Evolutionary conservation across 1,140 invertebrate genomes (phyloP), one percentile per base, ranked within the genome.

Genomic region (Aphelenchoides avenae): DNA sequence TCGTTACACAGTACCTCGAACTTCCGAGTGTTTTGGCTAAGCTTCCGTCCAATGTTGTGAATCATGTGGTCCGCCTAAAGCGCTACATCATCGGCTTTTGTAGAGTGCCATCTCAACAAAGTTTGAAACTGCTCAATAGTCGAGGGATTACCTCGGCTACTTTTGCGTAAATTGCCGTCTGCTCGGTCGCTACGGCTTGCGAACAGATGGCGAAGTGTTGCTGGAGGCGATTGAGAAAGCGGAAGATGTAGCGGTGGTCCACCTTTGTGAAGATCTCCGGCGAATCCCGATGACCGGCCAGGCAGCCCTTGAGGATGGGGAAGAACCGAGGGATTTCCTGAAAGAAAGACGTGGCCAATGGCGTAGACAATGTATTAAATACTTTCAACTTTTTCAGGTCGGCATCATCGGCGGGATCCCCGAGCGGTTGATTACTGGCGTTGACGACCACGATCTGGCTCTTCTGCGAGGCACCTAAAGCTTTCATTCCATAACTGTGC

Each of bases 301-400:
- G 37, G 33, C 58, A 52, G 15, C 66, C 52, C 22, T 56, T 41
- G 11, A 68, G 70, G 5, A 68, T 36, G 15, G 66, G 66, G 18
- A 68, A 43, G 46, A 68, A 68, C 9, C 66, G 55, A 31, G 68
- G 69, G n/a, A 68, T 72, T 33, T 68, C 66, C 63, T 73, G 29
- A 6, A 70, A 59, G 26, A 44, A 68, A 40, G 15, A 22, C 29
- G 40, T 30, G 29, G 7, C 1, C 7, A 46, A 15, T 46, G 18
- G 3, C 3, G 2, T 3, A 3, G 39, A 46, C 15, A 46, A n/a
- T 26, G 18, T 5, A 39, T 44, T 27, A 6, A 20, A 39, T 18
- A 70, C 62, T 49, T 61, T 65, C 13, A 66, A 27, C 47, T 50
- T 63, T 44, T 57, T 73, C 13, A 68, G 30, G 44, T 68, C 67